phyloP scores from a whole-genome alignment of 2,113 vertebrate species.

The Lasiurus cinereus region DNA sequence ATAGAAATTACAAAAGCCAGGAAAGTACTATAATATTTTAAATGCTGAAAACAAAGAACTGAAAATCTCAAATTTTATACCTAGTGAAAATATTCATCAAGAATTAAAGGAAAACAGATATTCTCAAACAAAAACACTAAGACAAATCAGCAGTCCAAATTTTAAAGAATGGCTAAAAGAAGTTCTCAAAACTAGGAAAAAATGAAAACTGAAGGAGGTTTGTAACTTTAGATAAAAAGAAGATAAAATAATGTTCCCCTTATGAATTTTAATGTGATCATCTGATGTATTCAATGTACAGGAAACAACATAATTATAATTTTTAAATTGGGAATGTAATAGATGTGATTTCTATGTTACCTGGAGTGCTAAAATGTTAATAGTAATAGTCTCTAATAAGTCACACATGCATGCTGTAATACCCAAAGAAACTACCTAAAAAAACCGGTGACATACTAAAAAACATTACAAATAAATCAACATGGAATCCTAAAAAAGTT shows the following conservation, averaged over 20 bases:
- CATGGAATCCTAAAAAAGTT: not conserved
- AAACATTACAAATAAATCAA: not conserved
- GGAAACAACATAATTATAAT: not conserved
- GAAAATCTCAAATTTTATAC: not conserved
- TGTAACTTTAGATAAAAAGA: not conserved
- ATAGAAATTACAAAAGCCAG: not conserved
- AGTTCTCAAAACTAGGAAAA: not conserved
- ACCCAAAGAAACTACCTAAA: not conserved
- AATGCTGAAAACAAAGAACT: not conserved
- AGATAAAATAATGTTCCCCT: not conserved
- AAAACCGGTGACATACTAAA: not conserved
- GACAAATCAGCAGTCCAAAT: not conserved
- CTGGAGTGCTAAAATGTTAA: not conserved
- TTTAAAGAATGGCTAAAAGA: conserved; percentile 21
- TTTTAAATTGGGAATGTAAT: not conserved
- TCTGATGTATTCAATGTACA: not conserved
- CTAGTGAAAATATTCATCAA: not conserved
- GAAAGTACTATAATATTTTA: not conserved
- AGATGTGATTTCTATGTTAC: not conserved
- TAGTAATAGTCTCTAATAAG: not conserved
- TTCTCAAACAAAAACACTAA: not conserved
- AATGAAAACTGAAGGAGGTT: not conserved
- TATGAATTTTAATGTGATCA: not conserved
- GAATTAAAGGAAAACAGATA: not conserved
- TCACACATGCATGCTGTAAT: not conserved